Base-by-base conservation (phyloP, 2,888 invertebrate genomes). In the Brachyopa scutellaris region DNA sequence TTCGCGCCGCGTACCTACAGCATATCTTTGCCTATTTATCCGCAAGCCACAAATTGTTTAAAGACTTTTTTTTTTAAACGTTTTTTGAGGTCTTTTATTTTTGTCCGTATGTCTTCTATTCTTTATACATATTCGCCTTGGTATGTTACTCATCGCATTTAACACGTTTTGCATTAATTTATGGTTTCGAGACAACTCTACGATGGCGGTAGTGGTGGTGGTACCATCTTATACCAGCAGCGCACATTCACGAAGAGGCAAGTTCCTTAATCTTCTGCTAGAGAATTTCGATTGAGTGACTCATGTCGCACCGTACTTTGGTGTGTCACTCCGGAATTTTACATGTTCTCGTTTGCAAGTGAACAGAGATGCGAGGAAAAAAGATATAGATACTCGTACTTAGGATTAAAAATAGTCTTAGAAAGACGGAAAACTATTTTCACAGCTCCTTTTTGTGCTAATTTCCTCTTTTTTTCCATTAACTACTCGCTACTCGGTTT, bases 301-400 rank as follows among this genome's bases (percentile, higher is more conserved):
- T 80, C 76, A 80, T 6, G n/a, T 26, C 26, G 6, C 59, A 23
- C n/a, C 47, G 49, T 26, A 40, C 29, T 29, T 38, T 13, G 51
- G 47, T 64, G 80, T 76, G 80, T 64, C 80, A 70, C 76, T 64
- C n/a, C 13, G 64, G 80, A 64, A 80, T 80, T 70, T 80, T 23
- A 45, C 64, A 59, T 64, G 80, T 59, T 80, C 80, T 57, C 64
- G 11, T 64, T 79, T 79, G 19, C 23, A 67, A 67, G 23, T 38
- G 26, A 47, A 66, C 61, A 21, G 11, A 40, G 11, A 59, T n/a
- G n/a, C n/a, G n/a, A n/a, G n/a, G n/a, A 45, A 33, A 45, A 55
- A 38, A 38, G n/a, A 29, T 7, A 15, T 7, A 2, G 17, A 42
- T 8, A n/a, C 11, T 11, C 5, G 17, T 7, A 26, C 29, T 45